Percentiles rank a stretch among this genome's conserved stretches.
Conservation (phyloP, 2,113 vertebrate species). For the Sapajus apella region DNA sequence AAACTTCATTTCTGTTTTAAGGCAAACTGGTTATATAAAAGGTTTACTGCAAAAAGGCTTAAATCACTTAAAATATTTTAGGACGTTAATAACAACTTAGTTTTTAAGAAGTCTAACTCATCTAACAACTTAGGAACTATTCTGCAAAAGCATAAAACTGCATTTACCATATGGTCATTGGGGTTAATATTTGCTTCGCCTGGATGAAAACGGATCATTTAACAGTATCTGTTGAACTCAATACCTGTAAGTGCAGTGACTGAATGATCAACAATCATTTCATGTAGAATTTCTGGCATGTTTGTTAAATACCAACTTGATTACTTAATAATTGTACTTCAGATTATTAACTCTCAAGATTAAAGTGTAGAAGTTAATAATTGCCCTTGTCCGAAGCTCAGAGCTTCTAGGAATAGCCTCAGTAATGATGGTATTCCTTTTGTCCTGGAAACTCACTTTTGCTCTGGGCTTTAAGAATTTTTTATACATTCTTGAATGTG, state of each 20-base stretch:
- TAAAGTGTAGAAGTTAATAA: not conserved
- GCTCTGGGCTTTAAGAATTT: not conserved
- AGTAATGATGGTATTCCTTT: not conserved
- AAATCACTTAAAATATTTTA: slow-evolving; percentile 1
- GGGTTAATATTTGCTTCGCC: not conserved
- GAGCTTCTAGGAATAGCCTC: not conserved
- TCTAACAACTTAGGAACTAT: not conserved
- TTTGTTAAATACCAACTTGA: not conserved
- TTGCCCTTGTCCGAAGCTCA: not conserved
- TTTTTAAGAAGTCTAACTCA: not conserved
- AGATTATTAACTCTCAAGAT: not conserved
- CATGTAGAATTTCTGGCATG: not conserved
- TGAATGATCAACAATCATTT: not conserved
- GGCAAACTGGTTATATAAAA: not conserved
- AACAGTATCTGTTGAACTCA: not conserved
- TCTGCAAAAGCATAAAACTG: not conserved
- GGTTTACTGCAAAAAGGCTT: not conserved
- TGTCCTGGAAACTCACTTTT: not conserved
- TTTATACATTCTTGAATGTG: not conserved
- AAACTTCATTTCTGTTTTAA: not conserved
- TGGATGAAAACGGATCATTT: not conserved
- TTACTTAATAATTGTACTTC: not conserved
- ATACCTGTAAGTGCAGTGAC: not conserved
- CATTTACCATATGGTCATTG: not conserved
- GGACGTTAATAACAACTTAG: not conserved